phyloP scores from a whole-genome alignment of 2,888 invertebrate genomes.

The Blera fallax region DNA sequence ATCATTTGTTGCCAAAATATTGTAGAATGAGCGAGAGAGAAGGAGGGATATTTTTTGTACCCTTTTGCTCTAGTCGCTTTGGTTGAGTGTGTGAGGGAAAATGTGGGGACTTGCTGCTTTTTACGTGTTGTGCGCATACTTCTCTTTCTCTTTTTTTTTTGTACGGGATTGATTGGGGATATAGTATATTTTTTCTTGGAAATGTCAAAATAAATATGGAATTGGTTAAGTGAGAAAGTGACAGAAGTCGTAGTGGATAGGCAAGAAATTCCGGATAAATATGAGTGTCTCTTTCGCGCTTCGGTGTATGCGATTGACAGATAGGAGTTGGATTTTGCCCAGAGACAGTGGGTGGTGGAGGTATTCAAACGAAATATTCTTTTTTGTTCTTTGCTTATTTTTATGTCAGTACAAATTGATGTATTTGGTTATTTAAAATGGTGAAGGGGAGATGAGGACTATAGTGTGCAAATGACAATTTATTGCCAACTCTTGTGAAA shows the following conservation, averaged over 20 bases:
- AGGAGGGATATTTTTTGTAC: slow-evolving; percentile 38
- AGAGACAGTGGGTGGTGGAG: slow-evolving; percentile 10
- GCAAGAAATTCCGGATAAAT: slow-evolving; percentile 9
- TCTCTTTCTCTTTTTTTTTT: slow-evolving; percentile 1
- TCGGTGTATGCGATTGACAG: background rate
- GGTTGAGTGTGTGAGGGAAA: background rate
- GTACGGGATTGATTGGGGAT: background rate
- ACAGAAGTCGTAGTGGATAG: slow-evolving; percentile 21
- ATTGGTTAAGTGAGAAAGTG: slow-evolving; percentile 21
- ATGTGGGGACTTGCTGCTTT: background rate
- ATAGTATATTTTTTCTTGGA: slow-evolving; percentile 7
- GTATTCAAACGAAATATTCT: slow-evolving; percentile 7
- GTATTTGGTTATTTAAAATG: too few relatives aligned
- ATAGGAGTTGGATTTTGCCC: slow-evolving; percentile 27
- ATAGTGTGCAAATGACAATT: too few relatives aligned
- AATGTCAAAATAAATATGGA: slow-evolving; percentile 45
- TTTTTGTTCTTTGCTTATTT: background rate
- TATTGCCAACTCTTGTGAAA: too few relatives aligned
- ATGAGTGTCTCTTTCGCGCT: slow-evolving; percentile 44
- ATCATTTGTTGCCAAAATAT: slow-evolving; percentile 73
- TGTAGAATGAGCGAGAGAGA: slow-evolving; percentile 56
- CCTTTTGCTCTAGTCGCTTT: slow-evolving; percentile 20
- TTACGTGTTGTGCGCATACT: slow-evolving; percentile 11
- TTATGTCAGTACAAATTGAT: background rate
- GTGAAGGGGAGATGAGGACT: too few relatives aligned